A percentile compares a stretch with the other conserved stretches of the same genome.
Conservation (phyloP, 2,113 vertebrate genomes). For the Bothrops jararaca region DNA sequence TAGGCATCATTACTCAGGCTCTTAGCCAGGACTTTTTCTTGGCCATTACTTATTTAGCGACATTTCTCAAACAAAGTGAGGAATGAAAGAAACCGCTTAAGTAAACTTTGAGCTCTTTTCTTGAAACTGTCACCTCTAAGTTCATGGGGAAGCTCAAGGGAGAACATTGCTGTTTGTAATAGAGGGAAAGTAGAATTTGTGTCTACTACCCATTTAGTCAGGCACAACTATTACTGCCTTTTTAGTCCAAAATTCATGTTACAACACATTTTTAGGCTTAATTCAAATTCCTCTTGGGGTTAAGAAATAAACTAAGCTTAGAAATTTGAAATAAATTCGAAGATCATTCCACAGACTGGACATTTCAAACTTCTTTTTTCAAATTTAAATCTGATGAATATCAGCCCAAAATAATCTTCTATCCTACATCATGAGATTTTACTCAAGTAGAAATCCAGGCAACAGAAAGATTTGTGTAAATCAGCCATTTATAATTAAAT, state of each 20-base stretch:
- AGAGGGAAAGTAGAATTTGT: conserved; percentile 17
- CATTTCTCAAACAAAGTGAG: conserved; percentile 38
- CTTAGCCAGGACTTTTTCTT: conserved; percentile 31
- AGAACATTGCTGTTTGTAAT: conserved; percentile 3
- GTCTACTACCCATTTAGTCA: background rate
- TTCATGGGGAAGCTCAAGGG: background rate
- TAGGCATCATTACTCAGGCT: conserved; percentile 38
- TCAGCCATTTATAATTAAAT: background rate
- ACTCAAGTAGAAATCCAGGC: background rate
- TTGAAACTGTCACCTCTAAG: conserved; percentile 22
- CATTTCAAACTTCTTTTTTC: background rate
- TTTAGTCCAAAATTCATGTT: background rate
- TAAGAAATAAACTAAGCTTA: background rate
- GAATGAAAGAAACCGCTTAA: conserved; percentile 29
- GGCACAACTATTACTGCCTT: background rate
- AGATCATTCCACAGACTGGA: background rate
- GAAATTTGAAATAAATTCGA: background rate
- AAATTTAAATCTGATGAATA: background rate
- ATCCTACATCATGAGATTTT: background rate
- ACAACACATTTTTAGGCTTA: background rate
- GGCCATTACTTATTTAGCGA: conserved; percentile 4
- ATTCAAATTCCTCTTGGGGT: background rate
- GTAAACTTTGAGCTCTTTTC: conserved; percentile 23
- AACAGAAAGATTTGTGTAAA: background rate
- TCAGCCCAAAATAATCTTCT: background rate